Conservation (phyloP, 2,888 invertebrate genomes). For the Tenthredo distinguenda region DNA sequence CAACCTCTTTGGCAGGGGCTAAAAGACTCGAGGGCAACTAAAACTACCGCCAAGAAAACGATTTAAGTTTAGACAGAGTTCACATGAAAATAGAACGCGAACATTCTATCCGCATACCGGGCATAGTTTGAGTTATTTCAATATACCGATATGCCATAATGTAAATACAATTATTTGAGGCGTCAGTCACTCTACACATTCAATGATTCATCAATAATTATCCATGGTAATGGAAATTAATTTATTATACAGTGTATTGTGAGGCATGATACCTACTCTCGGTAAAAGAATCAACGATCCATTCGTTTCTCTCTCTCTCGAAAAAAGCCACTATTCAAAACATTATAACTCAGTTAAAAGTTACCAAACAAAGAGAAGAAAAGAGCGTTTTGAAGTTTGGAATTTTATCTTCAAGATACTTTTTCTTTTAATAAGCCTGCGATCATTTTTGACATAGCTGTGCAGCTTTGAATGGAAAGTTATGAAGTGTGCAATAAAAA, state of each 20-base stretch:
- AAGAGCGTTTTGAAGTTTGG: neutral
- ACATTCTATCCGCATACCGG: constrained; percentile 64
- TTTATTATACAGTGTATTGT: neutral
- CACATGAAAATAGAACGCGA: constrained; percentile 75
- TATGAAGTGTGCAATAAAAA: neutral
- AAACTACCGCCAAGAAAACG: constrained; percentile 68
- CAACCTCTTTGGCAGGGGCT: constrained; percentile 57
- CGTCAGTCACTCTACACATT: neutral
- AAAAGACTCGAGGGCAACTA: constrained; percentile 54
- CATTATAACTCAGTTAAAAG: neutral
- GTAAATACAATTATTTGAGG: neutral
- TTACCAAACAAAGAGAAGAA: neutral
- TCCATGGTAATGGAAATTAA: neutral
- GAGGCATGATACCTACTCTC: neutral
- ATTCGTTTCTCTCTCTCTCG: neutral
- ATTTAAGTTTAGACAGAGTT: constrained; percentile 75
- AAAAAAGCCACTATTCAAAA: neutral
- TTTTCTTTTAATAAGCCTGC: neutral
- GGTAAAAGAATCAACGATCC: neutral
- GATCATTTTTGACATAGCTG: neutral
- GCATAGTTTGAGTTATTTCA: constrained; percentile 58
- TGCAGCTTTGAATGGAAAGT: neutral
- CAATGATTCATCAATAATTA: neutral
- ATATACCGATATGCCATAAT: neutral
- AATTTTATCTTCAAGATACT: neutral